phyloP scores from a whole-genome alignment of 2,113 vertebrate species.

The Pedionomus torquatus region DNA sequence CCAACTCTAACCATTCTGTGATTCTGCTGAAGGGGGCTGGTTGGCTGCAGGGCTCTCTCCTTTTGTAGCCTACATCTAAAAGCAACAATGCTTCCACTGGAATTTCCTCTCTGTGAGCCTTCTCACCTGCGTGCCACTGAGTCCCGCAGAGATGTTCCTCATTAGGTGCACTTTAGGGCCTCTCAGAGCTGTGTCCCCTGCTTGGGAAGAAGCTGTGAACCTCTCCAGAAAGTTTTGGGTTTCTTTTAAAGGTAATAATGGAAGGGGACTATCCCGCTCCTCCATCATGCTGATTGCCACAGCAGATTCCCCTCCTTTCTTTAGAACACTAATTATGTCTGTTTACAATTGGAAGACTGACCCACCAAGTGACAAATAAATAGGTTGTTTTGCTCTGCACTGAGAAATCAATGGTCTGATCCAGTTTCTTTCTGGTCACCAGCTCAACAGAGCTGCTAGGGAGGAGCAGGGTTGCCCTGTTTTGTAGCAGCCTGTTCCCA shows the following conservation, averaged over 20 bases:
- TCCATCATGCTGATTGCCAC: fast-evolving
- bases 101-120: background rate
- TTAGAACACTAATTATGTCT: background rate
- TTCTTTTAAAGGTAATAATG: background rate
- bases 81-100: background rate
- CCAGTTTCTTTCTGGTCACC: background rate
- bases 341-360: background rate
- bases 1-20: no score
- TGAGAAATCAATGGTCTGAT: background rate
- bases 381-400: fast-evolving
- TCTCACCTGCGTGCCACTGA: fast-evolving
- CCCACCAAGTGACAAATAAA: background rate
- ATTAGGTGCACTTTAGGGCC: fast-evolving
- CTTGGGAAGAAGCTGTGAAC: background rate
- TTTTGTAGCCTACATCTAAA: background rate
- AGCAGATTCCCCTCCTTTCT: background rate
- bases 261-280: background rate
- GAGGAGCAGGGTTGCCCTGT: background rate
- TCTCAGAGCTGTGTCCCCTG: background rate
- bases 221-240: background rate
- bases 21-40: background rate
- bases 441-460: fast-evolving
- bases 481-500: background rate
- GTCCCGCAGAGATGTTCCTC: background rate
- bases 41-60: fast-evolving